phyloP scores from a whole-genome alignment of 2,797 vertebrate genomes.

The Macrochelys suwanniensis region DNA sequence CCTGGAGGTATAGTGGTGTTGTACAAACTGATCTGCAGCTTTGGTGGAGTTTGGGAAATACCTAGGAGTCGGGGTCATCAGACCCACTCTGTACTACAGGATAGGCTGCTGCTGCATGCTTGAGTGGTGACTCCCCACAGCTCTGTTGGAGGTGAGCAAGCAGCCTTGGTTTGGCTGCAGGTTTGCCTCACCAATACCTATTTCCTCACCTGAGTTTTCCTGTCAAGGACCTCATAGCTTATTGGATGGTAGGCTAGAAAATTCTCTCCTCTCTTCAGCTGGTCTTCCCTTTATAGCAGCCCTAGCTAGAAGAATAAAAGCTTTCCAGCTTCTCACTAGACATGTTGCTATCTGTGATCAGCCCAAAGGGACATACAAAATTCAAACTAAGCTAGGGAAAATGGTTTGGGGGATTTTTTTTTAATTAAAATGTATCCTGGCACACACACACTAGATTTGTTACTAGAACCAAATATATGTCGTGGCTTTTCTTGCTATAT shows the following conservation, averaged over 20 bases:
- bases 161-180: not conserved
- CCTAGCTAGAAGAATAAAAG: not conserved
- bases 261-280: not conserved
- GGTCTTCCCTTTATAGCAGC: not conserved
- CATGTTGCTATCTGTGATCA: slow-evolving; percentile 4
- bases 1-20: not conserved
- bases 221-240: not conserved
- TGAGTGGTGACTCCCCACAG: not conserved
- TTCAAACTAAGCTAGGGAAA: not conserved
- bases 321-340: not conserved
- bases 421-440: slow-evolving; percentile 22
- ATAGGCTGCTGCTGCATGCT: not conserved
- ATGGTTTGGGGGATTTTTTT: not conserved
- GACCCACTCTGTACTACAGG: not conserved
- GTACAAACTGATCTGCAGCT: not conserved
- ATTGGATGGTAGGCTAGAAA: not conserved
- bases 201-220: not conserved
- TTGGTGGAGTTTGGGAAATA: not conserved
- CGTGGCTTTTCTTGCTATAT: not conserved
- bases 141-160: not conserved
- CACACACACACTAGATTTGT: not conserved
- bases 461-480: not conserved
- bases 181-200: not conserved
- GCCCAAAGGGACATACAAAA: slow-evolving; percentile 8
- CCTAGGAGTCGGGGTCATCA: not conserved